These are phyloP conservation scores for Copidosoma aretas DNA, from an alignment of 2,888 invertebrate species.

Conservation along the genomic window DNA sequence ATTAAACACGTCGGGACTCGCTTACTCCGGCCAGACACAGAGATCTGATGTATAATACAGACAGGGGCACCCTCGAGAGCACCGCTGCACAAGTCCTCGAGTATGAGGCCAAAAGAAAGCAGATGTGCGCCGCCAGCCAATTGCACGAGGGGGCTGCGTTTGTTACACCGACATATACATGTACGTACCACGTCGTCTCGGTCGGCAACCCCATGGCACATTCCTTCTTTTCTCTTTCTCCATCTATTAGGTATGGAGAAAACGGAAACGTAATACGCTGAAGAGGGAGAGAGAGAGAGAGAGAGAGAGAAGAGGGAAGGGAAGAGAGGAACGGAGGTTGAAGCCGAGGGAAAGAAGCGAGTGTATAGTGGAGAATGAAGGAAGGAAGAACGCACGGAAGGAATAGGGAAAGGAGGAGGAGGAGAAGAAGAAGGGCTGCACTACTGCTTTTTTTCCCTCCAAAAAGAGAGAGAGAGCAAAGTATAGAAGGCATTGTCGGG, in stretches of 20 bases:
- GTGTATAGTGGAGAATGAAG: background rate
- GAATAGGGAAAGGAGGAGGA: conserved; percentile 2
- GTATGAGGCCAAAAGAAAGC: conserved; percentile 37
- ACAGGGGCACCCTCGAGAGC: no score
- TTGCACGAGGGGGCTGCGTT: background rate
- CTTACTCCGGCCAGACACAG: background rate
- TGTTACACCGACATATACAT: no score
- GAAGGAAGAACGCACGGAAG: background rate
- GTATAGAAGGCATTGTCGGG: conserved; percentile 13
- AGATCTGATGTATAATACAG: no score
- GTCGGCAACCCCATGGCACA: conserved; percentile 43
- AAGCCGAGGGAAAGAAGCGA: background rate
- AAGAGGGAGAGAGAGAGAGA: conserved; percentile 5
- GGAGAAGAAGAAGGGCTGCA: background rate
- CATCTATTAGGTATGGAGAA: background rate
- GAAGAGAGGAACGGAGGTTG: conserved; percentile 17
- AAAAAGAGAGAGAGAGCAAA: conserved; percentile 5
- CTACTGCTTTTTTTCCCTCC: background rate
- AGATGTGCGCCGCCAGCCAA: conserved; percentile 1
- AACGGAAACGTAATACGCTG: background rate
- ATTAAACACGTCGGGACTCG: conserved; percentile 24
- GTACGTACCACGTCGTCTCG: conserved; percentile 2
- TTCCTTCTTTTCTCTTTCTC: conserved; percentile 1
- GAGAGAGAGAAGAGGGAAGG: conserved; percentile 1
- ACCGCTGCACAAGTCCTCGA: background rate